Conservation (phyloP, 2,888 invertebrate genomes). For the Linyphia triangularis region DNA sequence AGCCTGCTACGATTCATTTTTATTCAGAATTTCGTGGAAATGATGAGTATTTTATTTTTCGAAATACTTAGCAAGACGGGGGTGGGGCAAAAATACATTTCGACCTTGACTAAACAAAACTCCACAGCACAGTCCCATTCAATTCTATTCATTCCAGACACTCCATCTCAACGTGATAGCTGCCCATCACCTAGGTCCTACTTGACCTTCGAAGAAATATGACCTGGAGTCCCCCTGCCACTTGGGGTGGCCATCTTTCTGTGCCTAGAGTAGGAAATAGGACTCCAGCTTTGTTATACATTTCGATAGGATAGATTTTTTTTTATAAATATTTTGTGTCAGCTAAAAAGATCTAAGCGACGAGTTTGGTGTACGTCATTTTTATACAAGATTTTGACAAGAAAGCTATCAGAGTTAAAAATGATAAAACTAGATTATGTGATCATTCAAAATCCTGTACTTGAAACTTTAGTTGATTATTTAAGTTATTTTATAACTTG, state of each 20-base stretch:
- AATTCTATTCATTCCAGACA: slow-evolving; percentile 18
- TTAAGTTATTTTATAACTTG: no score
- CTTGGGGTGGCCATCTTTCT: background rate
- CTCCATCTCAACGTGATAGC: slow-evolving; percentile 35
- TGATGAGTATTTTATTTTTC: background rate
- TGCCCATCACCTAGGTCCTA: slow-evolving; percentile 45
- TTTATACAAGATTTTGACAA: no score
- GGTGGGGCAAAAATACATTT: slow-evolving; percentile 2
- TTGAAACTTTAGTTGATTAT: no score
- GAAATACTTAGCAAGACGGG: background rate
- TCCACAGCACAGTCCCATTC: background rate
- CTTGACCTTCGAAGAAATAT: slow-evolving; percentile 52
- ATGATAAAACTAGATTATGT: no score
- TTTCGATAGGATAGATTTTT: no score
- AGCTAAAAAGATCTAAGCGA: no score
- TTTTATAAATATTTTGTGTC: no score
- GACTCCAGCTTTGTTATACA: slow-evolving; percentile 6
- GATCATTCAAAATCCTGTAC: no score
- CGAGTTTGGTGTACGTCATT: no score
- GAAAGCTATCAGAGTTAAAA: no score
- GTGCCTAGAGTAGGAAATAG: slow-evolving; percentile 17
- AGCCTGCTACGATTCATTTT: background rate
- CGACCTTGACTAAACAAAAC: slow-evolving; percentile 38
- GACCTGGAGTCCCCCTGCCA: slow-evolving; percentile 25
- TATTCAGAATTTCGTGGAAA: background rate